Percentiles rank a stretch among this genome's conserved stretches.
Conservation (phyloP, 2,797 vertebrate genomes). For the Myotis vivesi region DNA sequence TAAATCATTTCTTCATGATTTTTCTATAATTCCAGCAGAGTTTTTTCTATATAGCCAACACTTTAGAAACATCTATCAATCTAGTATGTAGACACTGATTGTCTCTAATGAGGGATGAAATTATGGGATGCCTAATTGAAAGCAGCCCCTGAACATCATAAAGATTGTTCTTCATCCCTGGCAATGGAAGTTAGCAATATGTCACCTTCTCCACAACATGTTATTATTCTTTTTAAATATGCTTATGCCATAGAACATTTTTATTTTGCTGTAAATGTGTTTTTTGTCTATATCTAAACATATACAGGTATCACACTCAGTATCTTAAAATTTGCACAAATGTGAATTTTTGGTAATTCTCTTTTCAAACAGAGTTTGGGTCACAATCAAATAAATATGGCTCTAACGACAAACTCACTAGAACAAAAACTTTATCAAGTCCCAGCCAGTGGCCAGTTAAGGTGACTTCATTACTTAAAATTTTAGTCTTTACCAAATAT, state of each 20-base stretch:
- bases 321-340: background rate
- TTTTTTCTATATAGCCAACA: conserved; percentile 61
- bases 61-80: conserved; percentile 56
- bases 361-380: conserved; percentile 34
- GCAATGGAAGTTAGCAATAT: conserved; percentile 31
- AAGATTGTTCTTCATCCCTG: conserved; percentile 56
- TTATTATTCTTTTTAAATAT: background rate
- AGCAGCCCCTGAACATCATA: conserved; percentile 24
- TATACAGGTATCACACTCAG: background rate
- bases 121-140: conserved; percentile 69
- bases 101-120: conserved; percentile 73
- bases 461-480: background rate
- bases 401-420: background rate
- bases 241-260: background rate
- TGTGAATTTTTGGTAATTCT: background rate
- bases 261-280: background rate
- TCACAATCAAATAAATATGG: background rate
- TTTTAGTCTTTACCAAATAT: background rate
- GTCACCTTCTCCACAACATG: background rate
- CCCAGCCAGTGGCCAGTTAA: background rate
- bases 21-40: conserved; percentile 36
- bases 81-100: conserved; percentile 54
- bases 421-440: background rate
- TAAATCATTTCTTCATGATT: conserved; percentile 51
- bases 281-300: background rate